These are phyloP conservation scores for Hydrochoerus hydrochaeris DNA, from an alignment of 2,113 vertebrate species.

Conservation along the genomic window DNA sequence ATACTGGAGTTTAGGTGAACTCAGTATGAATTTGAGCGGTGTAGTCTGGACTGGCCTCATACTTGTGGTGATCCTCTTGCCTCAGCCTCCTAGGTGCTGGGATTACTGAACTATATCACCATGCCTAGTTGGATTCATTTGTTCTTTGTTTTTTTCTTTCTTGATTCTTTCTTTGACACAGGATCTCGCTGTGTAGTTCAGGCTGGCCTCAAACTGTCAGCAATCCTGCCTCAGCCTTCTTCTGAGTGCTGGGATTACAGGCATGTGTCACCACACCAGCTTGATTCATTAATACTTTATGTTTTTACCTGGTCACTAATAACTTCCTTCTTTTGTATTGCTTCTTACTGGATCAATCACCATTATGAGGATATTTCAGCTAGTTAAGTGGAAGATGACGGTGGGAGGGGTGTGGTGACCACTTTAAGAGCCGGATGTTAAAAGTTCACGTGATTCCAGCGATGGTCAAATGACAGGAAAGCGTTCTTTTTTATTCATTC, in stretches of 20 bases:
- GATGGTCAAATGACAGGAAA: not conserved
- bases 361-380: not conserved
- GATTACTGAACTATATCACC: not conserved
- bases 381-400: not conserved
- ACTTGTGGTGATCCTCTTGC: not conserved
- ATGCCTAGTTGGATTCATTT: not conserved
- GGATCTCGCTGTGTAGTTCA: not conserved
- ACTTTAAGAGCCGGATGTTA: not conserved
- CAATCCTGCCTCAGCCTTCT: too few species aligned
- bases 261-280: not conserved
- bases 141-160: too few species aligned
- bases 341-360: not conserved
- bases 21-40: not conserved
- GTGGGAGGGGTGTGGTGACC: too few species aligned
- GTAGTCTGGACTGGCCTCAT: not conserved
- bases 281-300: not conserved
- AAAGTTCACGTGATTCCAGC: slow-evolving; percentile 2
- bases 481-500: not conserved
- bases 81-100: not conserved
- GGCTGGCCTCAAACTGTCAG: too few species aligned
- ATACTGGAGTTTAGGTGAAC: not conserved
- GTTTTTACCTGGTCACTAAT: not conserved
- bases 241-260: too few species aligned
- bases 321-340: not conserved
- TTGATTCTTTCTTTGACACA: not conserved